phyloP scores from a whole-genome alignment of 2,888 invertebrate genomes.

The Notodonta ziczac region DNA sequence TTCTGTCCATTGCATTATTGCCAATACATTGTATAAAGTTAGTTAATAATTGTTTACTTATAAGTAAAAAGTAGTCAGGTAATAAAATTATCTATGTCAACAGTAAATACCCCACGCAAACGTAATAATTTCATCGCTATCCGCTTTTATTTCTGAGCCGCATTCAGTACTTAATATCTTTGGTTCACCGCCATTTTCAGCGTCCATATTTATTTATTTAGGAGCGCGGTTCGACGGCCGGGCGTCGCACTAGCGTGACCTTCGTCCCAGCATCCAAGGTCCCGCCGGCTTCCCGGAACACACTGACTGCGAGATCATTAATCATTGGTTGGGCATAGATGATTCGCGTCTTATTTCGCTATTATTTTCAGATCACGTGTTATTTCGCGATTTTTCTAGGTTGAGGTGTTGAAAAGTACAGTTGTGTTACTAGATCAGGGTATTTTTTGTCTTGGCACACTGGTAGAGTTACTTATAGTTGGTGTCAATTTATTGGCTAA shows the following conservation, averaged over 20 bases:
- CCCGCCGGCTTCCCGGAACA: constrained; percentile 43
- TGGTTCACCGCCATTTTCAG: constrained; percentile 42
- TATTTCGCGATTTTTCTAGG: too few relatives aligned
- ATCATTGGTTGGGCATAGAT: constrained; percentile 41
- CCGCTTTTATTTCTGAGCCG: constrained; percentile 7
- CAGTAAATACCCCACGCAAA: too few relatives aligned
- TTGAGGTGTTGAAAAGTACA: too few relatives aligned
- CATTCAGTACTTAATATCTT: constrained; percentile 34
- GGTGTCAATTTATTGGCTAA: constrained; percentile 1
- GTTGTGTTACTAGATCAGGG: neutral
- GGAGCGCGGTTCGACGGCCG: constrained; percentile 65
- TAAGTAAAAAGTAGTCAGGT: too few relatives aligned
- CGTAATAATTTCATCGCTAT: too few relatives aligned
- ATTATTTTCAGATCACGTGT: neutral
- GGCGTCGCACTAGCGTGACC: constrained; percentile 61
- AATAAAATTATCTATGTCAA: too few relatives aligned
- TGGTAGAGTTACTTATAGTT: neutral
- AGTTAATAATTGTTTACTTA: too few relatives aligned
- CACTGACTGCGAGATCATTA: constrained; percentile 36
- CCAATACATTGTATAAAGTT: too few relatives aligned
- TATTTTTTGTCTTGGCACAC: constrained; percentile 11
- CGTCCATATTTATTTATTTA: constrained; percentile 63
- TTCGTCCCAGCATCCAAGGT: constrained; percentile 68
- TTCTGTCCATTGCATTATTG: too few relatives aligned
- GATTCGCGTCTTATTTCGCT: constrained; percentile 23